phyloP scores from a whole-genome alignment of 2,113 vertebrate species.

The Malaclemys terrapin region DNA sequence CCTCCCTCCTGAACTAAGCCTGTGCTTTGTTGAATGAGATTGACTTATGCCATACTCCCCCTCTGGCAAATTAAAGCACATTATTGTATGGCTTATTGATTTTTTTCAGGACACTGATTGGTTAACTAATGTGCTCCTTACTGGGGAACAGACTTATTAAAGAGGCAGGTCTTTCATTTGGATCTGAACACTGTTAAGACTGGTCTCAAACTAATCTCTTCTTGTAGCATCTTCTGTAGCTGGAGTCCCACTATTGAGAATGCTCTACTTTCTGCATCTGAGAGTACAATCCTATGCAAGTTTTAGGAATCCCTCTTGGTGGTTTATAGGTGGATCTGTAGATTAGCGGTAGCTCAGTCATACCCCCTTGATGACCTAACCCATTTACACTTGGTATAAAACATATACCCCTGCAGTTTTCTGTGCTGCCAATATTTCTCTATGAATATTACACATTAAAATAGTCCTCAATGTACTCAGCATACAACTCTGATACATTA shows the following conservation, averaged over 20 bases:
- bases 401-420: not conserved
- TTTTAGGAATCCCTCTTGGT: not conserved
- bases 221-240: not conserved
- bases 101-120: not conserved
- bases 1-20: not conserved
- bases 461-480: not conserved
- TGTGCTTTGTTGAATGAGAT: not conserved
- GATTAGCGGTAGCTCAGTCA: not conserved
- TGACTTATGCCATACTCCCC: not conserved
- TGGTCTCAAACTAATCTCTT: not conserved
- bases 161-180: not conserved
- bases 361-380: not conserved
- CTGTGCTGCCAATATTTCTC: not conserved
- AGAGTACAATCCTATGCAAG: not conserved
- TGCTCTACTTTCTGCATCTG: not conserved
- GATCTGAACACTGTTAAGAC: not conserved
- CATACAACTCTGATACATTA: not conserved
- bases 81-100: not conserved
- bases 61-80: not conserved
- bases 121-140: not conserved
- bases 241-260: not conserved
- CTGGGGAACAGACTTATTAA: not conserved
- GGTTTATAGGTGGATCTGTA: not conserved
- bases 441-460: not conserved
- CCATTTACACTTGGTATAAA: not conserved